Evolutionary conservation across 1,140 invertebrate genomes (phyloP).

Genomic region (Ridgeia piscesae): DNA sequence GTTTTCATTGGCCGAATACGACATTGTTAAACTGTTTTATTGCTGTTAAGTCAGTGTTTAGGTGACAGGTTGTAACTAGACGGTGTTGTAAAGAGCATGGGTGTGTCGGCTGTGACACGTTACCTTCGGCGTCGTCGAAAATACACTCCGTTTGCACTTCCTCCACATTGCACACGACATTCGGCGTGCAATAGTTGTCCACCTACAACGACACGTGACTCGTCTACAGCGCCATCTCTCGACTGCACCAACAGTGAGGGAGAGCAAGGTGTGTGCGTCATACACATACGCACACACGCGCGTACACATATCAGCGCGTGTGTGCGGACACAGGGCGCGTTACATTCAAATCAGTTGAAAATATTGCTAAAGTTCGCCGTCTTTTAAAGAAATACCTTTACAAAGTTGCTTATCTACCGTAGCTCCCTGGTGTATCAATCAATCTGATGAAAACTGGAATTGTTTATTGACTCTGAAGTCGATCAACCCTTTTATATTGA

Average conservation of each 20-base stretch:
- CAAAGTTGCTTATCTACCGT: too few species aligned
- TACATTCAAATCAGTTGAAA: too few species aligned
- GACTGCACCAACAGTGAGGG: neutral
- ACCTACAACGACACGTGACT: slow-evolving; percentile 40
- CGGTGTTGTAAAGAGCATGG: neutral
- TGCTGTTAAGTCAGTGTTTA: neutral
- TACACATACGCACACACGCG: neutral
- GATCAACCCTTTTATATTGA: too few species aligned
- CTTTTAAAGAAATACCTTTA: too few species aligned
- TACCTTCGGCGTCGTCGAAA: slow-evolving; percentile 48
- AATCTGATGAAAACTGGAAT: too few species aligned
- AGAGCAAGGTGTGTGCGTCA: neutral
- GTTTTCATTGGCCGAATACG: neutral
- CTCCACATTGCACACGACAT: slow-evolving; percentile 53
- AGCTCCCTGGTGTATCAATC: too few species aligned
- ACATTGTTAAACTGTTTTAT: neutral
- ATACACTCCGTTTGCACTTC: slow-evolving; percentile 53
- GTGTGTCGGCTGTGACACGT: neutral
- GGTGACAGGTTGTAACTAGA: neutral
- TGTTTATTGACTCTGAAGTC: too few species aligned
- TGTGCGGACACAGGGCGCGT: too few species aligned
- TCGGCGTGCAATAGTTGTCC: slow-evolving; percentile 51
- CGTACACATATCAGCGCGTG: too few species aligned
- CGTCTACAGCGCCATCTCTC: neutral
- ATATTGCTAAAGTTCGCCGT: too few species aligned